Base-by-base conservation (phyloP, 2,888 invertebrate species). In the Stenchaetothrips biformis region DNA sequence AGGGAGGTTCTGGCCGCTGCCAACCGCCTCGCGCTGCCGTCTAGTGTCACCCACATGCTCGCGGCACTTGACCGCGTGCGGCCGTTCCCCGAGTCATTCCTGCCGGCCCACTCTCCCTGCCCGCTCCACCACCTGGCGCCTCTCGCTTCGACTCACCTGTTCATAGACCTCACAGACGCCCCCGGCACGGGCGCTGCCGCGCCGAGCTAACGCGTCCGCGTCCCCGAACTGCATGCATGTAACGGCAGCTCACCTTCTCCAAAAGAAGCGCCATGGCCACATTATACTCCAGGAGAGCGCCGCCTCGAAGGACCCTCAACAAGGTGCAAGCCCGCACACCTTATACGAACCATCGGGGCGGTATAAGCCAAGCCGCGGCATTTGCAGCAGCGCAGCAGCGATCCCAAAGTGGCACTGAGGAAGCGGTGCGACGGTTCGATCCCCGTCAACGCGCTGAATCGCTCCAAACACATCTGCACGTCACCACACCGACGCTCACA, bases 161-260 rank as follows among this genome's bases (percentile, higher is more conserved):
- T 53, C 53, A 7, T 13, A 53, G 16, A 53, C 53, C 53, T 13
- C 53, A 6, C 53, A 53, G 9, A 13, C 18, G 13, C 13, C 16
- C 53, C 53, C 53, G 53, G 53, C 53, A 9, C n/a, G n/a, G n/a
- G n/a, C n/a, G n/a, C n/a, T n/a, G n/a, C n/a, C n/a, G n/a, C n/a
- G n/a, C n/a, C n/a, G n/a, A n/a, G n/a, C n/a, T n/a, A n/a, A n/a
- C n/a, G n/a, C n/a, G n/a, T n/a, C n/a, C n/a, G n/a, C n/a, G n/a
- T n/a, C n/a, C n/a, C n/a, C n/a, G n/a, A n/a, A n/a, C n/a, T n/a
- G n/a, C n/a, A n/a, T n/a, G n/a, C n/a, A n/a, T n/a, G n/a, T n/a
- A n/a, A n/a, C 53, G 53, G 49, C 53, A 9, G 9, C 67, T 67
- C 67, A 67, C 67, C 67, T 67, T 67, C n/a, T n/a, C 21, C 67